Conservation (phyloP, 2,888 invertebrate species). For the Neoitamus cyanurus region DNA sequence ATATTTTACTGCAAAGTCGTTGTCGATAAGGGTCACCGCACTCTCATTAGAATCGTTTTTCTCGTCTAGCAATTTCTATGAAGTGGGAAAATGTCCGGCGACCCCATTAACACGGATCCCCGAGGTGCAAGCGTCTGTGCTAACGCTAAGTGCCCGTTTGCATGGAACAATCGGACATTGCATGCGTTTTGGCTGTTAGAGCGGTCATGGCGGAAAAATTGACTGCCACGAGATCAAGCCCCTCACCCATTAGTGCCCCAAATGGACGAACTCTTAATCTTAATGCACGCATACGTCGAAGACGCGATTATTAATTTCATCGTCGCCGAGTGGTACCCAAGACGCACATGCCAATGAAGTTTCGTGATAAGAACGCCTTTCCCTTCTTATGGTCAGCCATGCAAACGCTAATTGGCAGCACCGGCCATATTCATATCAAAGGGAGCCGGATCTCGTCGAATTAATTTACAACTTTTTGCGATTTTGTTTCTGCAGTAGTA, state of each 20-base stretch:
- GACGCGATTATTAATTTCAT: slow-evolving; percentile 10
- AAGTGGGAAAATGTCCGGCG: neutral
- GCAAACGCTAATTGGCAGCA: neutral
- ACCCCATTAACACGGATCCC: neutral
- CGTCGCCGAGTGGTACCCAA: neutral
- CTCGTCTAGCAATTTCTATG: neutral
- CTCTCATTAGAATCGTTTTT: neutral
- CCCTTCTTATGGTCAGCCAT: neutral
- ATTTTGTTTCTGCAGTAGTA: neutral
- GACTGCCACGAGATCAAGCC: neutral
- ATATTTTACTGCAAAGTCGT: neutral
- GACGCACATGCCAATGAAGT: neutral
- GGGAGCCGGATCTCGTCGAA: neutral
- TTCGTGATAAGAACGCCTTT: neutral
- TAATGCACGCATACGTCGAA: neutral
- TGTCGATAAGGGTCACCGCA: slow-evolving; percentile 3
- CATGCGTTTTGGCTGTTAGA: slow-evolving; percentile 14
- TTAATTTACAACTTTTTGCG: slow-evolving; percentile 19
- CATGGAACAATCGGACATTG: neutral
- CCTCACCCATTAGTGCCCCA: neutral
- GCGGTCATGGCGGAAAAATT: neutral
- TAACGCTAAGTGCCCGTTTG: neutral
- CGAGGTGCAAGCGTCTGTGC: neutral
- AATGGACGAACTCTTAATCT: neutral
- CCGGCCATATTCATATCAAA: too few relatives aligned